Percentiles rank a stretch among this genome's conserved stretches.
These are phyloP conservation scores for Caenorhabditis elegans DNA, from an alignment of 1,140 invertebrate genomes.

Conservation along the genomic window DNA sequence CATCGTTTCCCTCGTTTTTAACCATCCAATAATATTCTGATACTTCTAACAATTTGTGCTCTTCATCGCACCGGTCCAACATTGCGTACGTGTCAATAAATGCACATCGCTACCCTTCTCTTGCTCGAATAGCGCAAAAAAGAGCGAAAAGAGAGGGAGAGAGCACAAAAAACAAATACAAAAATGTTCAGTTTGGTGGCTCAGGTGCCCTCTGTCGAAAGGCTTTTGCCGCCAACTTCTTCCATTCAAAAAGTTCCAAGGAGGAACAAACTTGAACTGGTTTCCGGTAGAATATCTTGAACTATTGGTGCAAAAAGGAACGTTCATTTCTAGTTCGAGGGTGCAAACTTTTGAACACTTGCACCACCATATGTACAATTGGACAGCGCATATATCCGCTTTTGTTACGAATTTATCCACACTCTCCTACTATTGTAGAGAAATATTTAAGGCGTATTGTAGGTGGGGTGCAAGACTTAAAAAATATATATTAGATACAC, in stretches of 20 bases:
- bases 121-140: neutral
- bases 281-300: too few relatives aligned
- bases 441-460: too few relatives aligned
- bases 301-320: too few relatives aligned
- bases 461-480: too few relatives aligned
- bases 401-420: too few relatives aligned
- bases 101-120: neutral
- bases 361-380: too few relatives aligned
- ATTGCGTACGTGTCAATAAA: slow-evolving; percentile 12
- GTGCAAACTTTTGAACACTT: too few relatives aligned
- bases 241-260: neutral
- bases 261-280: slow-evolving; percentile 14
- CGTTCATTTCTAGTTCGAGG: too few relatives aligned
- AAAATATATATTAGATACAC: too few relatives aligned
- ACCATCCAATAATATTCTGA: too few relatives aligned
- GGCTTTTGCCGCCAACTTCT: neutral
- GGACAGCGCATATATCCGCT: too few relatives aligned
- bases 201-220: neutral
- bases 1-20: neutral
- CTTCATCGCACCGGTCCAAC: neutral
- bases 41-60: neutral
- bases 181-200: slow-evolving; percentile 27
- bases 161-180: slow-evolving; percentile 26
- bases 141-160: neutral
- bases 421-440: too few relatives aligned